These are phyloP conservation scores for Galeruca laticollis DNA, from an alignment of 2,888 invertebrate species.

Conservation along the genomic window DNA sequence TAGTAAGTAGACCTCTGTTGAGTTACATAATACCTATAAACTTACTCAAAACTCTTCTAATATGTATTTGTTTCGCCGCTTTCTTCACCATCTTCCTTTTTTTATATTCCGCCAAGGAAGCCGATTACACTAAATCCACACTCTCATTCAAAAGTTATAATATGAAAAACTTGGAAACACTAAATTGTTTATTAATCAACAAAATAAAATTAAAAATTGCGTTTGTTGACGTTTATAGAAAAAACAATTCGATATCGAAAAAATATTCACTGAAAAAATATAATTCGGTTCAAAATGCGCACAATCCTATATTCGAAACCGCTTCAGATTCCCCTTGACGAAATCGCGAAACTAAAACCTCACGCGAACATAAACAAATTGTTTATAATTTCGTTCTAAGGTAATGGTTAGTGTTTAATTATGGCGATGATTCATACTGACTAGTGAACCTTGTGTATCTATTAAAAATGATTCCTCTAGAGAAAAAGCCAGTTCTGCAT, in stretches of 20 bases:
- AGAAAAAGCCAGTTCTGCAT: constrained; percentile 46
- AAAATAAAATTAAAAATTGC: neutral
- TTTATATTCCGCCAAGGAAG: constrained; percentile 12
- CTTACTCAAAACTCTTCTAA: constrained; percentile 35
- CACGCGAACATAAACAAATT: constrained; percentile 37
- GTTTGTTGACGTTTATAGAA: neutral
- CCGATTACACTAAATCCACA: neutral
- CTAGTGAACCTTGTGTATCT: constrained; percentile 19
- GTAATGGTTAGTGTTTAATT: constrained; percentile 42
- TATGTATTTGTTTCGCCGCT: constrained; percentile 23
- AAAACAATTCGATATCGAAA: neutral
- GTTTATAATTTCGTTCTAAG: constrained; percentile 41
- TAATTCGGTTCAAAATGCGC: constrained; percentile 16
- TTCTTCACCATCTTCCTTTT: constrained; percentile 32
- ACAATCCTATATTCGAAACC: constrained; percentile 29
- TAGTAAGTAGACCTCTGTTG: neutral
- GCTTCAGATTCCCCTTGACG: constrained; percentile 23
- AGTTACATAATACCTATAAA: neutral
- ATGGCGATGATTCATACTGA: constrained; percentile 48
- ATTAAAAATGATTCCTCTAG: constrained; percentile 38
- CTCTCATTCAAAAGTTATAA: neutral
- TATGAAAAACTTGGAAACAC: neutral
- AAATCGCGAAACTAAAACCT: constrained; percentile 27
- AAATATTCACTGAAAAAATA: constrained; percentile 11
- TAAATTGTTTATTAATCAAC: neutral